Base-by-base conservation (phyloP, 2,797 vertebrate genomes). In the Ibycter americanus region DNA sequence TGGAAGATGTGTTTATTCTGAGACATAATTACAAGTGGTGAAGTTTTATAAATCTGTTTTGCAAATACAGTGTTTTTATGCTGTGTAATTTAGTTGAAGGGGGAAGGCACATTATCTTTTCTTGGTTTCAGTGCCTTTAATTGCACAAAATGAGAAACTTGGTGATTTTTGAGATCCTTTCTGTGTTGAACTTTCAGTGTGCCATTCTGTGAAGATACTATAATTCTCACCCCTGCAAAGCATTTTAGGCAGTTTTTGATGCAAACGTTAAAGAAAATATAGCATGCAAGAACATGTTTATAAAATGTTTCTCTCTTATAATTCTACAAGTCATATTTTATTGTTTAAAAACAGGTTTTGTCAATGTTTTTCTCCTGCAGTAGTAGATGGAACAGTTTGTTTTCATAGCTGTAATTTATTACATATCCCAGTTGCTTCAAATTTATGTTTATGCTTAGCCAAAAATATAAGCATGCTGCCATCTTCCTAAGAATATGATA, bases 1-100 rank as follows among this genome's bases (percentile, higher is more conserved):
- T 27, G 46, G 91, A 47, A 95, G 38, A 85, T 83, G 65, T 47
- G 46, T 82, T 96, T 96, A 94, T 96, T 83, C 94, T 86, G 83
- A 82, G 87, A 62, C 34, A 38, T 86, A 96, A 95, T 95, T 90
- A 74, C 0, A 6, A 88, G 82, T 88, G 93, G 93, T 72, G 51
- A 83, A 42, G 65, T 46, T 90, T 93, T 46, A 55, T 44, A 76
- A 91, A 81, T 87, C 76, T 54, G 4, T 82, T 72, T 55, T 78
- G 70, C 67, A 91, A 71, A 71, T 55, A 8, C 26, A 58, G 23
- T 27, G 40, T 26, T 85, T 80, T 67, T 61, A 0, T 21, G 34
- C 65, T 4, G 3, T 89, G 87, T 92, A 91, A 94, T 97, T 96
- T 86, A 71, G 82, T 17, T 51, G 56, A 62, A 80, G 51, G 29